Evolutionary conservation across 30 jellyfish, hydroid and myxozoan species (phyloP), one percentile per base, ranked within the genome.

Genomic region (Catostylus mosaicus): DNA sequence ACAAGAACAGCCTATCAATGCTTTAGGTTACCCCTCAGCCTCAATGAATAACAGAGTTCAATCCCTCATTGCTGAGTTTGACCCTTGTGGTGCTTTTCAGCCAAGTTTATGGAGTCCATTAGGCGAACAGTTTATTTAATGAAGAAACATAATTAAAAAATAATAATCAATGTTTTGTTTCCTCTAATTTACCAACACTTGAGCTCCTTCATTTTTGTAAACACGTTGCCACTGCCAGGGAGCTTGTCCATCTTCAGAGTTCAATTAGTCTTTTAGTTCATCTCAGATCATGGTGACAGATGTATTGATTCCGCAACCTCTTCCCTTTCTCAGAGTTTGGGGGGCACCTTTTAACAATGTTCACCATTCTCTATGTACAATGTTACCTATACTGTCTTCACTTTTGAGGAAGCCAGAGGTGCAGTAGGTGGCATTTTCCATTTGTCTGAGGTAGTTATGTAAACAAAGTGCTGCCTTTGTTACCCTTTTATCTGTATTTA

Each of bases 161-260:
- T 7, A 9, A 64, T 3, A 12, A 27, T 64, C 1, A 9, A 64
- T 5, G 5, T 14, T 14, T 31, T 24, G 72, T 14, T 24, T 64
- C 29, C 43, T 27, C 26, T 27, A 29, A 33, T 64, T 24, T 5
- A 24, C 52, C n/a, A 2, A 5, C 29, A 64, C 20, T 40, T 69
- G 81, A 19, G 33, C 24, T 18, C 37, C 65, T 69, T 36, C 63
- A 40, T 35, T 38, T 40, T 34, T 69, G 65, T 77, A 62, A 23
- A 76, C 88, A 76, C 54, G 43, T 50, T 56, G 20, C 65, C 51
- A 57, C 88, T 76, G 88, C 88, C 88, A 56, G 14, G 80, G 64
- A 30, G 54, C 33, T 30, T 65, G 31, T 35, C 88, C 76, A 12
- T 80, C 88, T 76, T 76, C 65, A 56, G 80, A 50, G 79, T 76